A percentile compares a stretch with the other conserved stretches of the same genome.
These are phyloP conservation scores for Idaea biselata DNA, from an alignment of 2,888 invertebrate genomes.

Conservation along the genomic window DNA sequence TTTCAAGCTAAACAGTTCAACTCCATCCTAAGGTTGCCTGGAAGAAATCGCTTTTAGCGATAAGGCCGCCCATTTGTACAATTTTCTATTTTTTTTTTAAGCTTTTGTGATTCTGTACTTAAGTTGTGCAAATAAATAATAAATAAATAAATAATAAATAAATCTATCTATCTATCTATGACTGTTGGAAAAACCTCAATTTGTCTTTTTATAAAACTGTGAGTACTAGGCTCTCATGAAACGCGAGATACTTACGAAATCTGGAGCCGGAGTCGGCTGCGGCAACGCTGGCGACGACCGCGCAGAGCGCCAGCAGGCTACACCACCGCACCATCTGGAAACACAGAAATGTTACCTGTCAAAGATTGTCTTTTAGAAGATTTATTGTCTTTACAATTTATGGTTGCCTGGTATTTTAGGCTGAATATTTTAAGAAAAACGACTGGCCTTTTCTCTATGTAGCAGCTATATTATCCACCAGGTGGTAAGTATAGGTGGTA, in stretches of 20 bases:
- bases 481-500: too few relatives aligned
- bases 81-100: too few relatives aligned
- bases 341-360: conserved; percentile 12
- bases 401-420: background rate
- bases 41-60: too few relatives aligned
- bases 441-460: background rate
- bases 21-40: too few relatives aligned
- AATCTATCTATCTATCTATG: too few relatives aligned
- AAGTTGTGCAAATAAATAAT: too few relatives aligned
- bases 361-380: too few relatives aligned
- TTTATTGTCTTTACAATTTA: background rate
- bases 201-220: background rate
- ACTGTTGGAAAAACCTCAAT: background rate
- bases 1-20: too few relatives aligned
- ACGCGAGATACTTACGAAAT: conserved; percentile 56
- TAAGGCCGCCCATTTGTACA: too few relatives aligned
- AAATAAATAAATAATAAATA: too few relatives aligned
- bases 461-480: background rate
- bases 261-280: conserved; percentile 53
- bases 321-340: conserved; percentile 65
- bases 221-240: conserved; percentile 2
- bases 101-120: too few relatives aligned
- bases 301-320: conserved; percentile 48
- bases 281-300: conserved; percentile 40
- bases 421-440: background rate